Evolutionary conservation across 1,140 invertebrate genomes (phyloP).

Genomic region (Drosophila mojavensis): DNA sequence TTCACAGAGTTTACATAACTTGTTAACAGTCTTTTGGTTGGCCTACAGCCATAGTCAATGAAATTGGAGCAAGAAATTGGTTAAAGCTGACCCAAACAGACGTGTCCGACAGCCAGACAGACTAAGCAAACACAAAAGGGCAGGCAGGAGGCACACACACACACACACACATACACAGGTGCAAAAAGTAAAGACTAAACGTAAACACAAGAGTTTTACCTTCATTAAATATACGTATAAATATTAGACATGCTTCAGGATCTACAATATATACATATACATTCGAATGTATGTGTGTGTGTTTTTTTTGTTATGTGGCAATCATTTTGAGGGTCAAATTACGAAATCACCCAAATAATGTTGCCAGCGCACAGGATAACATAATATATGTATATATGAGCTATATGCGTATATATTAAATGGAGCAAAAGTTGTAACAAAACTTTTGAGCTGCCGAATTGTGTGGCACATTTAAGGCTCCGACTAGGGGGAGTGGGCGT

Average conservation of each 20-base stretch:
- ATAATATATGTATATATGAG: slow-evolving; percentile 35
- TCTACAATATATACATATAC: slow-evolving; percentile 1
- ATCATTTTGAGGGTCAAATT: slow-evolving; percentile 75
- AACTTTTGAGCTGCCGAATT: slow-evolving; percentile 51
- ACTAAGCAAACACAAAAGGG: slow-evolving; percentile 36
- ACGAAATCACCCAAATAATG: slow-evolving; percentile 37
- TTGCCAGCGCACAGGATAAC: slow-evolving; percentile 26
- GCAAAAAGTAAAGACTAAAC: slow-evolving; percentile 43
- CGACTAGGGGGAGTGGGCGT: neutral
- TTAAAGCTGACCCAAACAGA: slow-evolving; percentile 39
- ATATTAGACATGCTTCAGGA: slow-evolving; percentile 57
- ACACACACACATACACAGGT: slow-evolving; percentile 4
- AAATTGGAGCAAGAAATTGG: slow-evolving; percentile 20
- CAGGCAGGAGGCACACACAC: slow-evolving; percentile 22
- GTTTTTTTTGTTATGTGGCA: slow-evolving; percentile 33
- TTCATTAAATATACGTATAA: slow-evolving; percentile 75
- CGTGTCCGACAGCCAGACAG: slow-evolving; percentile 15
- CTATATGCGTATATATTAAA: slow-evolving; percentile 45
- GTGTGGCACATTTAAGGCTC: slow-evolving; percentile 12
- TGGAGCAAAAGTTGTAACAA: slow-evolving; percentile 72
- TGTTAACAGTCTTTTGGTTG: slow-evolving; percentile 39
- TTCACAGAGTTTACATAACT: slow-evolving; percentile 34
- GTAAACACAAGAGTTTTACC: slow-evolving; percentile 66
- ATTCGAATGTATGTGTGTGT: slow-evolving; percentile 2
- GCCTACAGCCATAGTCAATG: slow-evolving; percentile 27